Conservation (phyloP, 2,888 invertebrate genomes). For the Thalpophila matura region DNA sequence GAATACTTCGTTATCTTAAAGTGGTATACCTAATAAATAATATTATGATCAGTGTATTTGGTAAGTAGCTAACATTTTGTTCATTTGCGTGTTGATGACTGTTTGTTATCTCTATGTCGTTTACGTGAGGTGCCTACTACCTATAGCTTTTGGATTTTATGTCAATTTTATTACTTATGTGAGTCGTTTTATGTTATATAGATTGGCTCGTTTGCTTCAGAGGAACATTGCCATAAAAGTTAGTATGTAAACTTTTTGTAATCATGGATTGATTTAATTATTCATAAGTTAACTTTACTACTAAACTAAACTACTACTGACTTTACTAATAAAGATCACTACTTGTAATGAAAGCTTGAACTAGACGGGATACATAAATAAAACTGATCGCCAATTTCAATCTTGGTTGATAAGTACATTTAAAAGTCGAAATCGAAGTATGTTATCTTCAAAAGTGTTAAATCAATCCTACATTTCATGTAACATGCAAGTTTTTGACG, state of each 20-base stretch:
- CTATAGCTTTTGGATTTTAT: constrained; percentile 49
- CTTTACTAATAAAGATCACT: constrained; percentile 16
- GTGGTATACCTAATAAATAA: no score
- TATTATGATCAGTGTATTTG: background rate
- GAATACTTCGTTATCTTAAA: background rate
- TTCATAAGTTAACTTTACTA: no score
- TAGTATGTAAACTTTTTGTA: constrained; percentile 15
- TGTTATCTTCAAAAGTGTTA: background rate
- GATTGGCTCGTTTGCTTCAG: constrained; percentile 41
- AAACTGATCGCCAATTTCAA: constrained; percentile 35
- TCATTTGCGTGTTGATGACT: constrained; percentile 49
- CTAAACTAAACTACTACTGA: no score
- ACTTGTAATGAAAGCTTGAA: constrained; percentile 18
- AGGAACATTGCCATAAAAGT: constrained; percentile 29
- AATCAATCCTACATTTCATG: background rate
- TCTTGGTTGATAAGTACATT: constrained; percentile 41
- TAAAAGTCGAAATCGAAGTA: background rate
- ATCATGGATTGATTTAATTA: constrained; percentile 22
- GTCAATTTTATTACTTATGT: constrained; percentile 50
- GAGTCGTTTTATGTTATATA: constrained; percentile 46
- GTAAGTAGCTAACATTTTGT: constrained; percentile 1
- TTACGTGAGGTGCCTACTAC: constrained; percentile 40
- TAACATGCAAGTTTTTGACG: background rate
- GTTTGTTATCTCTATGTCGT: constrained; percentile 41
- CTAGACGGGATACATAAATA: constrained; percentile 26